Evolutionary conservation across 2,797 vertebrate genomes (phyloP), one percentile per base, ranked within the genome.

Genomic region (Remorina albescens): DNA sequence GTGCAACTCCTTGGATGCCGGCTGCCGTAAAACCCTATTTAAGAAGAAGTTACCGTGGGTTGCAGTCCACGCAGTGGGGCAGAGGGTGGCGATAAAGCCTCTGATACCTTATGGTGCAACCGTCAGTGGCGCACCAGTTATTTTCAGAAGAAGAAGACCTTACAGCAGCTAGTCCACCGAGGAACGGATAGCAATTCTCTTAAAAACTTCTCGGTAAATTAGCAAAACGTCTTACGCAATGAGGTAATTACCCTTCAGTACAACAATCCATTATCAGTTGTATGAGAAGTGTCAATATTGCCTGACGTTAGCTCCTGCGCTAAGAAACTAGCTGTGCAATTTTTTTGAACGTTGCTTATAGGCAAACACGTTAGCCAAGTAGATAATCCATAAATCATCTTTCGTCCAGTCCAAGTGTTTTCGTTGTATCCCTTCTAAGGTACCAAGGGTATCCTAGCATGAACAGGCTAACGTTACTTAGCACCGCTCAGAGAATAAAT

Each of bases 161-260:
- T 9, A 23, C 4, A 1, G 16, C 2, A 6, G 42, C n/a, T n/a
- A n/a, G n/a, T 54, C 25, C n/a, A 2, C 3, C 9, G 23, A 36
- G 37, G 21, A 19, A 53, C 69, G 5, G 25, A 12, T 0, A 54
- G 18, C 44, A n/a, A 0, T 88, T 88, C 79, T 87, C 67, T 0
- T 9, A 1, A 5, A 13, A 4, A 68, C 77, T 74, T 32, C 25
- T 3, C 32, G 13, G 59, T 68, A 18, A 89, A 75, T 25, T 15
- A 85, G 81, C 93, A 95, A 95, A 86, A 95, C 94, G 94, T 95
- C 94, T 78, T 95, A 95, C 93, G 82, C 93, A 92, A 95, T 95
- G 94, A 95, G 95, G 95, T 95, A 79, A 59, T 6, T 28, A 1
- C 34, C 8, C 9, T 6, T 15, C 0, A 4, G 0, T 3, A 16